phyloP scores from a whole-genome alignment of 2,797 vertebrate species.

The Simalia tracyae region DNA sequence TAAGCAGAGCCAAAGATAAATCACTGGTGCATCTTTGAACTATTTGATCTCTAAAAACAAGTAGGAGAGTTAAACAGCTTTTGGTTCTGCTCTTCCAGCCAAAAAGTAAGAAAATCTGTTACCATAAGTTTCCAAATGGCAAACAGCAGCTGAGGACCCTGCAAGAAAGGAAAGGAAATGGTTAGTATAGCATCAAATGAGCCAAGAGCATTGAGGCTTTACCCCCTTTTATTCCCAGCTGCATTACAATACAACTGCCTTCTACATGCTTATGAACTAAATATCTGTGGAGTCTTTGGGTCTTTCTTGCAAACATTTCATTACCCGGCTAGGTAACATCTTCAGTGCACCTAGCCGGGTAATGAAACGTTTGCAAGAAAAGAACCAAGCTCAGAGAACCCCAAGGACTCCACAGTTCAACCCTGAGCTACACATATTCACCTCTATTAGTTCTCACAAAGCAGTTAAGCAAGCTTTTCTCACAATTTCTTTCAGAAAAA shows the following conservation, averaged over 20 bases:
- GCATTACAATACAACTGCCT: background rate
- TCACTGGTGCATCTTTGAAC: background rate
- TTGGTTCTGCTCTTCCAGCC: background rate
- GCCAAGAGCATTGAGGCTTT: background rate
- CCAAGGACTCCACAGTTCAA: no score
- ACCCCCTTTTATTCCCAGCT: accelerated
- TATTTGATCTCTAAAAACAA: slow-evolving; percentile 7
- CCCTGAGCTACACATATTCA: no score
- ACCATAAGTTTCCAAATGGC: background rate
- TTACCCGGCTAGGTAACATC: no score
- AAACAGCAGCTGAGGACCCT: background rate
- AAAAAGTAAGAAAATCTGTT: background rate
- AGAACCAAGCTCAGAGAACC: no score
- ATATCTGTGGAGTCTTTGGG: no score
- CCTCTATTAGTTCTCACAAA: background rate
- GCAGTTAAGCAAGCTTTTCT: background rate
- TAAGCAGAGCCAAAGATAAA: background rate
- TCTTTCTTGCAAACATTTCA: no score
- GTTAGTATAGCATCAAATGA: background rate
- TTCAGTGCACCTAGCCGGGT: no score
- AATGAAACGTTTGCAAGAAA: no score
- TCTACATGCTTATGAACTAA: background rate
- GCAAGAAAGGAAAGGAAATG: background rate
- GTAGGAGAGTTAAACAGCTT: background rate
- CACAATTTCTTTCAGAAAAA: background rate